Base-by-base conservation (phyloP, 2,888 invertebrate genomes). In the Drosophila parthenogenetica region DNA sequence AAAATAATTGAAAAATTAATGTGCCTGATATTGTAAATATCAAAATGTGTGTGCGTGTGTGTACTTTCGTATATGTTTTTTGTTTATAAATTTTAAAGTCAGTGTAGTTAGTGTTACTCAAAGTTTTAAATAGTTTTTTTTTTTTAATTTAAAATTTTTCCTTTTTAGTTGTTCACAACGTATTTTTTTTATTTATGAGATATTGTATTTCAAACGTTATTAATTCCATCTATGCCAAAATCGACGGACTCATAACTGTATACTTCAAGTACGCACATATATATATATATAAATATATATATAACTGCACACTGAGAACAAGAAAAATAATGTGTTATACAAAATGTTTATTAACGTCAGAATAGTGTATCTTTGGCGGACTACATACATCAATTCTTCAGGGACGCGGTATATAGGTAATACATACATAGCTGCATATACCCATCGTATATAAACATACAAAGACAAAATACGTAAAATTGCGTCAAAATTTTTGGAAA, bases 1-100 rank as follows among this genome's bases (percentile, higher is more conserved):
- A 54, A 73, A 57, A 48, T 13, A 59, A 66, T 48, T 54, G 0
- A 13, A 35, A 35, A 62, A 71, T 58, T 54, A 49, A 58, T 25
- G 78, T 78, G 63, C 45, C 48, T 73, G 61, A 64, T 77, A 57
- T 55, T 61, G 43, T 43, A 57, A 58, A 67, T 55, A 48, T 77
- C 17, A 60, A 55, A 73, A 32, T 68, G 45, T 54, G 14, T 60
- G 63, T 68, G 49, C 65, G 71, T 54, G 74, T 65, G 74, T 64
- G 58, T 32, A 49, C 53, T 13, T 48, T 51, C 43, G 16, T 32
- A 42, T 57, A 17, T 53, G 10, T 39, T 46, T 46, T 39, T 14
- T 37, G 22, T 22, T 29, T 53, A 13, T 51, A 32, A 68, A 45
- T 63, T 53, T 39, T 42, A 76, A 64, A 63, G 14, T 43, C 25